Evolutionary conservation across 2,888 invertebrate genomes (phyloP), one percentile per base, ranked within the genome.

Genomic region (Ochropleura plecta): DNA sequence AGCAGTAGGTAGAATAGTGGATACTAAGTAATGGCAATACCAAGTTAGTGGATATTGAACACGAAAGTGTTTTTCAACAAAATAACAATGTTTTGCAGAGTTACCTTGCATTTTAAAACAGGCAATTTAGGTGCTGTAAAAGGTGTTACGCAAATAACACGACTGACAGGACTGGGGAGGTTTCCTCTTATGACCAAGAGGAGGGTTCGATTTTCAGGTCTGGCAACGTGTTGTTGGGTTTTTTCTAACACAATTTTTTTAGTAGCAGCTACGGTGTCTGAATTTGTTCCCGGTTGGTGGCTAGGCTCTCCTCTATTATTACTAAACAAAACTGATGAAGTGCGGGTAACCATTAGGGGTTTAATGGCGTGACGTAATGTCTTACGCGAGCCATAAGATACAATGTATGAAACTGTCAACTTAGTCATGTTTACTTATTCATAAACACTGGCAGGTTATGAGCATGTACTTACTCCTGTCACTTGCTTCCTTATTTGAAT

Each of bases 401-500:
- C 51, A 57, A 51, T 69, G 49, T 80, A 53, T 51, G 30, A 49
- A 75, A 53, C 40, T 64, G 78, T 42, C 78, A 77, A 62, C 55
- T 67, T 49, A 59, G 55, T 53, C n/a, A 42, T 46, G 63, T 59
- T 82, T 71, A 82, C 63, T 71, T 53, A 82, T 67, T 82, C 62
- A 69, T 81, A 77, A 78, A 77, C 49, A 73, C 69, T 64, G 57
- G 64, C 57, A 49, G 60, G 79, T 76, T 83, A 70, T 51, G 63
- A 83, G 18, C 68, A 64, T 70, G 60, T 78, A 65, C 53, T 30
- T 10, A 62, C 62, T 66, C 48, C 60, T 70, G 75, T 79, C 79
- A 71, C 60, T 48, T 12, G 60, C 59, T 81, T 75, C 76, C 80
- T 71, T 79, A 76, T 81, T 80, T 64, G 65, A 63, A 70, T 42